Base-by-base conservation (phyloP, 2,797 vertebrate genomes). In the Rachycentron canadum region DNA sequence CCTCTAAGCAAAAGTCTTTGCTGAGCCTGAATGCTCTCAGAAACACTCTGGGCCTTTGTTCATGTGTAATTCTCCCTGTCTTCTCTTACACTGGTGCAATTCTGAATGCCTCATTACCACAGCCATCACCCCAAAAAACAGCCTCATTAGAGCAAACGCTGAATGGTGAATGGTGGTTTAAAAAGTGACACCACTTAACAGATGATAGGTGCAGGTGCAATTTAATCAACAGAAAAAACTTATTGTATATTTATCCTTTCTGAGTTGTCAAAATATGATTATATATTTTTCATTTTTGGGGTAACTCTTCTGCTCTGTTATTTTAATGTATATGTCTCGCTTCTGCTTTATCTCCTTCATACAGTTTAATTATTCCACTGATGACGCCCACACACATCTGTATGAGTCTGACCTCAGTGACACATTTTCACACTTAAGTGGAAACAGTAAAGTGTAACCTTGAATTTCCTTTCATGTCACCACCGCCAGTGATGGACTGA, bases 51-150 rank as follows among this genome's bases (percentile, higher is more conserved):
- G 21, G 19, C 26, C 45, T 76, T 76, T 78, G 53, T 76, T 58
- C 56, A 57, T 30, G 45, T 21, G 4, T 68, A 36, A 57, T n/a
- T 72, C 49, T 67, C 49, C 57, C 52, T 69, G 36, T 41, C 60
- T 43, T n/a, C 28, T 57, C 28, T 56, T 45, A 61, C 57, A 60
- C 26, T 32, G 2, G 26, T 25, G 36, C 58, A 69, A 56, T 73
- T 74, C 52, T 50, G 11, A 76, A 80, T 21, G 63, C 60, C 73
- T 79, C 76, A 72, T 82, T 81, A 78, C 41, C 65, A 38, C 60
- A 40, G 67, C 36, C 25, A 36, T 36, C 52, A 58, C n/a, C 52
- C 47, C 32, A 32, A 47, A 55, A 73, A 73, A 36, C 58, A 57
- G 41, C 32, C 43, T 68, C 30, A 62, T 82, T 74, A 28, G 12